These are phyloP conservation scores for Shinisaurus crocodilurus DNA, from an alignment of 2,113 vertebrate genomes.

Conservation along the genomic window DNA sequence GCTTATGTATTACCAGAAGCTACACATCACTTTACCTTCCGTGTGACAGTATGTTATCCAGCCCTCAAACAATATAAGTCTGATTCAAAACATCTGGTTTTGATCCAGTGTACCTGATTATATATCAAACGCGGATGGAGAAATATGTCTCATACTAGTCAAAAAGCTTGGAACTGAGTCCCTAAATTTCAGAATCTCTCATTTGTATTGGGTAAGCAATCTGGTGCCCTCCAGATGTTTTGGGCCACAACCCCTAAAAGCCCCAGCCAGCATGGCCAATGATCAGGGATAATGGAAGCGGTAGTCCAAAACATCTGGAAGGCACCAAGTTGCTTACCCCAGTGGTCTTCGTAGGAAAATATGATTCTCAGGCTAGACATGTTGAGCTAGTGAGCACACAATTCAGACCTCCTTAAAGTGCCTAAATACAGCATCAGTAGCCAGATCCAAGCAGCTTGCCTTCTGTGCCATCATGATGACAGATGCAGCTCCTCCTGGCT, in stretches of 20 bases:
- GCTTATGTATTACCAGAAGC: slow-evolving; percentile 20
- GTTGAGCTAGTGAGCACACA: neutral
- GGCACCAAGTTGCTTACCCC: too few relatives aligned
- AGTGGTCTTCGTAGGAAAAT: neutral
- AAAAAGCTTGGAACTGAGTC: neutral
- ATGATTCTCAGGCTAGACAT: neutral
- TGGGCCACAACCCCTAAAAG: too few relatives aligned
- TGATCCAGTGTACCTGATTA: neutral
- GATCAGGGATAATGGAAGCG: too few relatives aligned
- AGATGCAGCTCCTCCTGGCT: neutral
- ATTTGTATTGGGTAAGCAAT: too few relatives aligned
- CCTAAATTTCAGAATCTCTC: neutral
- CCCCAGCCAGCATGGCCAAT: too few relatives aligned
- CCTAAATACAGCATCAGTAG: neutral
- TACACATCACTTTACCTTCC: slow-evolving; percentile 13
- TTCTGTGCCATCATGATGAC: neutral
- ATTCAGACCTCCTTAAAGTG: neutral
- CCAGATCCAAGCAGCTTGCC: neutral
- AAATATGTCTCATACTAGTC: neutral
- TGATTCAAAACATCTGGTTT: neutral
- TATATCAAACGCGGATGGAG: neutral
- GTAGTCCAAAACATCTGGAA: too few relatives aligned
- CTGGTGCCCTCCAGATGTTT: too few relatives aligned
- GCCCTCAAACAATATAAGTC: slow-evolving; percentile 5
- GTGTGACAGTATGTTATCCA: neutral